phyloP scores from a whole-genome alignment of 2,888 invertebrate species.

The Notocelia uddmanniana region DNA sequence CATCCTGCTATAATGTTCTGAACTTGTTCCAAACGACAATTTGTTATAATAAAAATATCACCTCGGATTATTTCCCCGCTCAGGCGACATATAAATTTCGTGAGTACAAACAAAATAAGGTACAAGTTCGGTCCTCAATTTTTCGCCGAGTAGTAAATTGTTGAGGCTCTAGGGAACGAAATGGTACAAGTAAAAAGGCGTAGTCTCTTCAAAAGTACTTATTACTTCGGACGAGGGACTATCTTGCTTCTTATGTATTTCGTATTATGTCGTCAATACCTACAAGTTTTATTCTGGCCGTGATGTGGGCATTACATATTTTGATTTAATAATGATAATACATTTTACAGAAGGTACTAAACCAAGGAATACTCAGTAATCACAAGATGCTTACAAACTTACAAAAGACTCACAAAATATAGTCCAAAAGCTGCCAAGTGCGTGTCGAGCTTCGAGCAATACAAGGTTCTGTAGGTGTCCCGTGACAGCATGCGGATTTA shows the following conservation, averaged over 20 bases:
- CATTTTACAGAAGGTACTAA: too few relatives aligned
- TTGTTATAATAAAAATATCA: slow-evolving; percentile 13
- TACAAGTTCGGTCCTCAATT: slow-evolving; percentile 2
- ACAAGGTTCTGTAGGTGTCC: too few relatives aligned
- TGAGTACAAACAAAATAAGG: slow-evolving; percentile 1
- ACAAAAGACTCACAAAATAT: too few relatives aligned
- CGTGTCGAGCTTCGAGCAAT: too few relatives aligned
- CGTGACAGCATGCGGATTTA: too few relatives aligned
- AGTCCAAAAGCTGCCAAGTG: too few relatives aligned
- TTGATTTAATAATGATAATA: too few relatives aligned
- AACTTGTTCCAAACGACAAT: slow-evolving; percentile 2
- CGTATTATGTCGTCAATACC: not conserved
- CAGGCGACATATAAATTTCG: not conserved
- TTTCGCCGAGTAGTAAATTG: slow-evolving; percentile 14
- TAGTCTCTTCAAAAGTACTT: not conserved
- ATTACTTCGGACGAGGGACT: not conserved
- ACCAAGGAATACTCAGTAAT: too few relatives aligned
- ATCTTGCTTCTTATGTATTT: not conserved
- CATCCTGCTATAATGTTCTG: not conserved
- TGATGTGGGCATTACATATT: not conserved
- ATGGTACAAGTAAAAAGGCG: not conserved
- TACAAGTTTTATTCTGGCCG: not conserved
- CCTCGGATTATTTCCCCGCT: slow-evolving; percentile 4
- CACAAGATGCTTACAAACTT: too few relatives aligned
- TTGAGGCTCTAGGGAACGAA: not conserved